These are phyloP conservation scores for Tautogolabrus adspersus DNA, from an alignment of 2,113 vertebrate genomes.

Conservation along the genomic window DNA sequence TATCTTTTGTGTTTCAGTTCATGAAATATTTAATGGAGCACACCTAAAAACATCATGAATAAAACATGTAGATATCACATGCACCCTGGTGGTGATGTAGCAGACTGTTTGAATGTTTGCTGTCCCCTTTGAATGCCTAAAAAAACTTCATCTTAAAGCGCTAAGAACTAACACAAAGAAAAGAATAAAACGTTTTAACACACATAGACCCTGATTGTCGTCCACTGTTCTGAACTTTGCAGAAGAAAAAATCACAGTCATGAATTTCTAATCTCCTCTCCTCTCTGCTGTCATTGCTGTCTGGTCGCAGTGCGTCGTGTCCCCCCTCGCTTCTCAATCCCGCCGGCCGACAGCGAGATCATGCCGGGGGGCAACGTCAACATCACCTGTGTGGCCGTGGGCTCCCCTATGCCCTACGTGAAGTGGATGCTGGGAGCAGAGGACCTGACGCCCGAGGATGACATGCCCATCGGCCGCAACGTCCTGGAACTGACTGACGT, in stretches of 20 bases:
- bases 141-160: constrained; percentile 48
- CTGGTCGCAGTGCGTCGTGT: constrained; percentile 92
- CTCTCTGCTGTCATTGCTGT: constrained; percentile 61
- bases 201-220: constrained; percentile 7
- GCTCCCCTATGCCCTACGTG: constrained; percentile 98
- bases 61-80: constrained; percentile 71
- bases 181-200: background rate
- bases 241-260: background rate
- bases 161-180: constrained; percentile 4
- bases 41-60: constrained; percentile 74
- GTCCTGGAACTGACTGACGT: constrained; percentile 97
- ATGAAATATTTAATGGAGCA: constrained; percentile 69
- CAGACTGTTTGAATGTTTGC: constrained; percentile 52
- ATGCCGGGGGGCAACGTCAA: constrained; percentile 98
- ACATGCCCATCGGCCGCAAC: constrained; percentile 99
- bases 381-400: constrained; percentile 98
- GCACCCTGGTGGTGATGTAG: constrained; percentile 35
- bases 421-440: constrained; percentile 99
- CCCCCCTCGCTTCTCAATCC: constrained; percentile 97
- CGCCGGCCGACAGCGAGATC: constrained; percentile 97
- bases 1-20: constrained; percentile 59
- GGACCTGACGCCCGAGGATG: constrained; percentile 97
- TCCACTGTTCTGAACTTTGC: background rate
- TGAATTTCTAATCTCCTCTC: constrained; percentile 30
- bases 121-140: constrained; percentile 44